A percentile compares a stretch with the other conserved stretches of the same genome.
Evolutionary conservation across 2,888 invertebrate species (phyloP).

Genomic region (Drosophila cognata): DNA sequence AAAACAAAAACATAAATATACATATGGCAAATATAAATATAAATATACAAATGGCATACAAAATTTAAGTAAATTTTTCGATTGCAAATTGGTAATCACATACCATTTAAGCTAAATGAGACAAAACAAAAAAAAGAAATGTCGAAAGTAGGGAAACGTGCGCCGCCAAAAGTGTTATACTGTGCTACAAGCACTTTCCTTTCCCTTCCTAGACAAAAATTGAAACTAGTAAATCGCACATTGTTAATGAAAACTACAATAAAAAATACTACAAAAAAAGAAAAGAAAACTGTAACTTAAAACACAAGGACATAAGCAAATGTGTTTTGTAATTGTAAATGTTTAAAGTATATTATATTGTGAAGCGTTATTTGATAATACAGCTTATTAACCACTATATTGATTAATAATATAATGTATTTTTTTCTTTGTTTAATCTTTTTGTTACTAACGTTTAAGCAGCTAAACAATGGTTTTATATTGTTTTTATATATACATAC

Average conservation of each 20-base stretch:
- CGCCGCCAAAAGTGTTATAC: constrained; percentile 64
- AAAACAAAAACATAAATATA: constrained; percentile 31
- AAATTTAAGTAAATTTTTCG: constrained; percentile 38
- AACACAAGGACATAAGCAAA: constrained; percentile 19
- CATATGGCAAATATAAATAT: not conserved
- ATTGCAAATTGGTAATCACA: constrained; percentile 31
- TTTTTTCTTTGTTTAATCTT: constrained; percentile 41
- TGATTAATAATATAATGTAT: constrained; percentile 23
- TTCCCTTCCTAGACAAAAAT: constrained; percentile 38
- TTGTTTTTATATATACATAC: constrained; percentile 49
- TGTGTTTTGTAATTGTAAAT: constrained; percentile 59
- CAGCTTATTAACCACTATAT: constrained; percentile 56
- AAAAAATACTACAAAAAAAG: constrained; percentile 26
- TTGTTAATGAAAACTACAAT: constrained; percentile 52
- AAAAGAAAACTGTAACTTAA: constrained; percentile 8
- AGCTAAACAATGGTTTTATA: constrained; percentile 63
- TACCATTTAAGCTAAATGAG: constrained; percentile 5
- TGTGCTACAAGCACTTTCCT: constrained; percentile 71
- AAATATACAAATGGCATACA: constrained; percentile 11
- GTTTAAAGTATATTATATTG: constrained; percentile 49
- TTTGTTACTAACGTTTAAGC: constrained; percentile 69
- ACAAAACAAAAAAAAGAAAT: not conserved
- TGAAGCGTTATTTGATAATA: constrained; percentile 52
- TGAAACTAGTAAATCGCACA: constrained; percentile 62
- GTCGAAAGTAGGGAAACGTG: constrained; percentile 12